Conservation (phyloP, 1,140 invertebrate genomes). For the Lamellibrachia luymesi region DNA sequence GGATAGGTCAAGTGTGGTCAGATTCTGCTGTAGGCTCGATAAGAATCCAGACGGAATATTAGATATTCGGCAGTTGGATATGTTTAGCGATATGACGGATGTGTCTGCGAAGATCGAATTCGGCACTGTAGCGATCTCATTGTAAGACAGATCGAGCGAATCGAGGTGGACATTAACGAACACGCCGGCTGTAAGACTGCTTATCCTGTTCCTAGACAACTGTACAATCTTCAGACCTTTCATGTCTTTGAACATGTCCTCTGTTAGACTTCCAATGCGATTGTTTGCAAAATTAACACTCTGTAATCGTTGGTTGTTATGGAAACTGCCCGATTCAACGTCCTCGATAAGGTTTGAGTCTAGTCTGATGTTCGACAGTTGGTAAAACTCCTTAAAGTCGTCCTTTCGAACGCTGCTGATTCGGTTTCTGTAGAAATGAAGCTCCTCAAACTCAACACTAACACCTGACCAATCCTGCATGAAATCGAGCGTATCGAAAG, state of each 20-base stretch:
- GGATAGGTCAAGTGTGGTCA: background rate
- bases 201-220: background rate
- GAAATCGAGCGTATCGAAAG: background rate
- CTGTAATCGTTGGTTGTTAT: background rate
- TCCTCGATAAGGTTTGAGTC: background rate
- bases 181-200: background rate
- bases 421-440: background rate
- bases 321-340: background rate
- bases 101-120: background rate
- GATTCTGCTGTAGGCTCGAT: background rate
- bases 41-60: background rate
- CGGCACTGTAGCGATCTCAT: background rate
- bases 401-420: background rate
- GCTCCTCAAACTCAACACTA: background rate
- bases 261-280: background rate
- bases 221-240: background rate
- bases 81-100: background rate
- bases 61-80: background rate
- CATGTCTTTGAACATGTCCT: background rate
- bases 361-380: background rate
- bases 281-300: background rate
- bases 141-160: background rate
- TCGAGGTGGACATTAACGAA: background rate
- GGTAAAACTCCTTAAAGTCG: background rate
- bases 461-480: background rate